Evolutionary conservation across 2,797 vertebrate genomes (phyloP).

Genomic region (Loris lydekkerianus): DNA sequence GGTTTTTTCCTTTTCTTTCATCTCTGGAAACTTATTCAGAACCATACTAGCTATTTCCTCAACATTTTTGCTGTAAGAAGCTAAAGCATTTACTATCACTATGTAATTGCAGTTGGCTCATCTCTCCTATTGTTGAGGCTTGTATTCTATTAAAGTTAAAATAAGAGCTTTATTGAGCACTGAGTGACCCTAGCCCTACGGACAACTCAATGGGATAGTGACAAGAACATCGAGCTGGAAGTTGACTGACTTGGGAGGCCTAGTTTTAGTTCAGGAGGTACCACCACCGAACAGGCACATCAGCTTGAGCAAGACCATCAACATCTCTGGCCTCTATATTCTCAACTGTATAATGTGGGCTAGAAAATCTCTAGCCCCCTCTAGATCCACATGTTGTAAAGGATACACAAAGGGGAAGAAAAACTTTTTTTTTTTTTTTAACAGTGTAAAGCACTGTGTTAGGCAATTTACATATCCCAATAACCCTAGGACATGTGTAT

Average conservation of each 20-base stretch:
- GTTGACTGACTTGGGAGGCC: background rate
- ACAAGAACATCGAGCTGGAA: background rate
- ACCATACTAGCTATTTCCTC: slow-evolving; percentile 40
- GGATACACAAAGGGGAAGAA: background rate
- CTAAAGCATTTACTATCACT: slow-evolving; percentile 40
- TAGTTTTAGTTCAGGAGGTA: background rate
- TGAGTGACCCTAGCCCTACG: background rate
- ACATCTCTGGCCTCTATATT: background rate
- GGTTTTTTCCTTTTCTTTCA: slow-evolving; percentile 55
- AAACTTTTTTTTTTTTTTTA: background rate
- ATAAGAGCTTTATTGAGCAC: slow-evolving; percentile 36
- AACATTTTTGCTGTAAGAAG: slow-evolving; percentile 47
- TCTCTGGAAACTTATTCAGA: slow-evolving; percentile 76
- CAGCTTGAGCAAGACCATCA: background rate
- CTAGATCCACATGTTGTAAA: background rate
- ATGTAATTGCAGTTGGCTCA: slow-evolving; percentile 46
- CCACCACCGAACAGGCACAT: background rate
- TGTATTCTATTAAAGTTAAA: slow-evolving; percentile 48
- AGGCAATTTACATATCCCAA: background rate
- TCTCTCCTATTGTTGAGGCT: slow-evolving; percentile 12
- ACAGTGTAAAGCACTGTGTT: background rate
- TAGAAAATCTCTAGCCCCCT: background rate
- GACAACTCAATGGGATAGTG: background rate
- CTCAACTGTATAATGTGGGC: background rate
- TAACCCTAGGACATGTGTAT: background rate